Percentiles rank a stretch among this genome's conserved stretches.
Evolutionary conservation across 2,113 vertebrate genomes (phyloP).

Genomic region (Hyaena hyaena): DNA sequence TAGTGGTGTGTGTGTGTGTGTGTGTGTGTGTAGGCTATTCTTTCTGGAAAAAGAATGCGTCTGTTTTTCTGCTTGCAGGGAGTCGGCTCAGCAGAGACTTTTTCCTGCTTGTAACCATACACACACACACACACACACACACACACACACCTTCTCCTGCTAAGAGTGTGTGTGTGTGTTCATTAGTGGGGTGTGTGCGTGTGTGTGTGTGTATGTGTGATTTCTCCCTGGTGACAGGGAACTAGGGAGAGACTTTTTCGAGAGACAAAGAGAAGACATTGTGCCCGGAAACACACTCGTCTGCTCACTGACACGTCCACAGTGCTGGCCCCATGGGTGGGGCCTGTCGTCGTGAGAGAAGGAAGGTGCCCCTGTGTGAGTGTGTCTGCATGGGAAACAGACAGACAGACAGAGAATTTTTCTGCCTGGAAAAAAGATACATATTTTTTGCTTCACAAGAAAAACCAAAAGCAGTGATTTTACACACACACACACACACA

Average conservation of each 20-base stretch:
- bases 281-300: neutral
- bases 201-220: too few species aligned
- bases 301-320: neutral
- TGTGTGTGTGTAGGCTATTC: neutral
- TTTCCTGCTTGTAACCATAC: neutral
- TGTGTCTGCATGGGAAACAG: neutral
- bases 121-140: neutral
- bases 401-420: neutral
- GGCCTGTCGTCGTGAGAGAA: too few species aligned
- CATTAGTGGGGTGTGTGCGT: neutral
- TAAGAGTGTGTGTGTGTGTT: fast-evolving
- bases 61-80: neutral
- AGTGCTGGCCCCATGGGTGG: fast-evolving
- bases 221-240: neutral
- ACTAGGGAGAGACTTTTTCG: neutral
- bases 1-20: neutral
- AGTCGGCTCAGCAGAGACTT: neutral
- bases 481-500: neutral
- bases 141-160: neutral
- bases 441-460: neutral
- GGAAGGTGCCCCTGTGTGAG: fast-evolving
- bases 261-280: neutral
- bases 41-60: neutral
- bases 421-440: neutral
- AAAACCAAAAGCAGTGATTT: neutral